Evolutionary conservation across 2,113 vertebrate genomes (phyloP).

Genomic region (Elgaria multicarinata): DNA sequence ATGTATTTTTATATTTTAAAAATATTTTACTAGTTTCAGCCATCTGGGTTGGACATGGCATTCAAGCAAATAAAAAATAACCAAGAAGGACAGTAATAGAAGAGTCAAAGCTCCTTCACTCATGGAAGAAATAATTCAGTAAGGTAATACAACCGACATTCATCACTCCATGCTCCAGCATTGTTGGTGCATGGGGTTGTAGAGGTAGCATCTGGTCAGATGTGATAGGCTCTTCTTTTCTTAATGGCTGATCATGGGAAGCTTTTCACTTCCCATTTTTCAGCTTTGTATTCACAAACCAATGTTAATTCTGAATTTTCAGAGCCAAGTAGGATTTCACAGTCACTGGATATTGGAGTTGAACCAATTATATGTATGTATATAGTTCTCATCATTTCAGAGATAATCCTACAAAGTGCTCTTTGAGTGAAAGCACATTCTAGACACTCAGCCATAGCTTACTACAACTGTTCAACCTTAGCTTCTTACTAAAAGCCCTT

Average conservation of each 20-base stretch:
- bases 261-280: background rate
- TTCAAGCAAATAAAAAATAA: too few species aligned
- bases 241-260: background rate
- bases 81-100: background rate
- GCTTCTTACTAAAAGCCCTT: background rate
- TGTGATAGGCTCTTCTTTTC: background rate
- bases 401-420: background rate
- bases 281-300: background rate
- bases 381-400: background rate
- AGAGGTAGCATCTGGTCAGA: background rate
- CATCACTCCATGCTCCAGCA: background rate
- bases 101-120: background rate
- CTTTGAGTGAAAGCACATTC: background rate
- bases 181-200: background rate
- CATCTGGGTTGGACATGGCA: too few species aligned
- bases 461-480: background rate
- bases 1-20: too few species aligned
- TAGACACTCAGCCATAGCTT: background rate
- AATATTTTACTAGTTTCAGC: too few species aligned
- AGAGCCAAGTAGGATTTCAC: background rate
- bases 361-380: background rate
- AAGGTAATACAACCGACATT: background rate
- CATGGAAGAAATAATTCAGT: background rate
- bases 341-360: background rate
- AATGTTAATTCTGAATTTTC: background rate